These are phyloP conservation scores for Ectropis crepuscularia DNA, from an alignment of 2,888 invertebrate species.

Conservation along the genomic window DNA sequence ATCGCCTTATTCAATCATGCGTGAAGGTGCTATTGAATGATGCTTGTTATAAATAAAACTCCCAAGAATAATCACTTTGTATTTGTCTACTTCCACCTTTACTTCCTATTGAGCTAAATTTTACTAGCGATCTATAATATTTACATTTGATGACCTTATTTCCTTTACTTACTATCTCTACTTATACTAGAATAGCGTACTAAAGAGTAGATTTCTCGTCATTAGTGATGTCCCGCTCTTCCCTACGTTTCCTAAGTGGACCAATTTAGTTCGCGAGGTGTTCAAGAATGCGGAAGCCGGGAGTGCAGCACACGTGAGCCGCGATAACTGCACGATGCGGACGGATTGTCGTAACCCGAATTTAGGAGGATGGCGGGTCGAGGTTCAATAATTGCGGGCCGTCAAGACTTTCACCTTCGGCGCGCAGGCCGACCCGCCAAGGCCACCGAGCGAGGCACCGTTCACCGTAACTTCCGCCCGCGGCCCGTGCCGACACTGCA, in stretches of 20 bases:
- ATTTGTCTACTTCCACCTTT: constrained; percentile 36
- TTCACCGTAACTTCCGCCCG: constrained; percentile 74
- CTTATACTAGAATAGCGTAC: neutral
- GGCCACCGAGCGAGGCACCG: constrained; percentile 73
- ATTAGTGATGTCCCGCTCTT: neutral
- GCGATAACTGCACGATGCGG: constrained; percentile 40
- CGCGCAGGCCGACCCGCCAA: constrained; percentile 73
- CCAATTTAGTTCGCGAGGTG: constrained; percentile 23
- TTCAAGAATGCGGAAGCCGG: constrained; percentile 61
- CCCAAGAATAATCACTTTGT: constrained; percentile 50
- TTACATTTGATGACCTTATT: constrained; percentile 3
- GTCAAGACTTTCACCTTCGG: constrained; percentile 83
- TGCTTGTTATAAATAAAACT: constrained; percentile 42
- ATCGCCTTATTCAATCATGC: constrained; percentile 72
- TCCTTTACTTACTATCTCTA: neutral
- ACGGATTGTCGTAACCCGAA: constrained; percentile 60
- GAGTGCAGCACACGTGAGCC: constrained; percentile 46
- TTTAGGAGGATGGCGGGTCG: constrained; percentile 75
- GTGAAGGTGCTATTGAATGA: constrained; percentile 66
- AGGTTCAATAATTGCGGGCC: constrained; percentile 78
- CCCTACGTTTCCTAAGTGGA: constrained; percentile 9
- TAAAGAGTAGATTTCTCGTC: neutral
- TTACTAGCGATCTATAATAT: neutral
- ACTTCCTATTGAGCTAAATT: constrained; percentile 11
- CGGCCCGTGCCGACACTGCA: constrained; percentile 53